Conservation (phyloP, 2,113 vertebrate species). For the Gasterosteus aculeatus region DNA sequence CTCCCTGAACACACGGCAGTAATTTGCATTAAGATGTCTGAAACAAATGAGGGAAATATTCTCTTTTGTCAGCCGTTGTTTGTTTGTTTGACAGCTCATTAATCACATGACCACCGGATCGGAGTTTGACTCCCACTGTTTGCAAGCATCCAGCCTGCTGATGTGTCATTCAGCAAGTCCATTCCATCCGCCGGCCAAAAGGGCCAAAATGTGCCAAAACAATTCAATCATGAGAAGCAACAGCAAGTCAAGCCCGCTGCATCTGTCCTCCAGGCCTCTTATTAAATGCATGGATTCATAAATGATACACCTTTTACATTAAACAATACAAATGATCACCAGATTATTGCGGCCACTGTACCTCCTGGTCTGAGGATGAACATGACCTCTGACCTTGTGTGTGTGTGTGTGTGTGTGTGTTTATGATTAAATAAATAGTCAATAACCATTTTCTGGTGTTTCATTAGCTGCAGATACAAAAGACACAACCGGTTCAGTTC, state of each 20-base stretch:
- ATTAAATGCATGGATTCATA: no score
- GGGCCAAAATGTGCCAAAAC: background rate
- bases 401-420: background rate
- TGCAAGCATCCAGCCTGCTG: background rate
- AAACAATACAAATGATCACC: background rate
- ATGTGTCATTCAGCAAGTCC: background rate
- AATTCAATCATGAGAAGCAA: background rate
- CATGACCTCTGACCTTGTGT: slow-evolving; percentile 17
- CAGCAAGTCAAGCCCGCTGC: background rate
- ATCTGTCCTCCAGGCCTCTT: background rate
- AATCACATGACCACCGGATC: background rate
- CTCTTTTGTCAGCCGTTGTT: background rate
- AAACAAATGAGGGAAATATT: background rate
- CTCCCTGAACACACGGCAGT: background rate
- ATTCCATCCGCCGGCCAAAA: background rate
- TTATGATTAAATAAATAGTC: background rate
- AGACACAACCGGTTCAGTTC: slow-evolving; percentile 16
- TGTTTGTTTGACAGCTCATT: background rate
- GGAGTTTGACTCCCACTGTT: background rate
- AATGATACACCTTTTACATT: background rate
- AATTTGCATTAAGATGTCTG: background rate
- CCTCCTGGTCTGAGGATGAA: slow-evolving; percentile 3
- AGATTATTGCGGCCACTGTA: background rate
- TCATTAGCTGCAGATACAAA: slow-evolving; percentile 9
- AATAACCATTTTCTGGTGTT: background rate